Conservation (phyloP, 2,888 invertebrate genomes). For the Prosopocoilus inquinatus region DNA sequence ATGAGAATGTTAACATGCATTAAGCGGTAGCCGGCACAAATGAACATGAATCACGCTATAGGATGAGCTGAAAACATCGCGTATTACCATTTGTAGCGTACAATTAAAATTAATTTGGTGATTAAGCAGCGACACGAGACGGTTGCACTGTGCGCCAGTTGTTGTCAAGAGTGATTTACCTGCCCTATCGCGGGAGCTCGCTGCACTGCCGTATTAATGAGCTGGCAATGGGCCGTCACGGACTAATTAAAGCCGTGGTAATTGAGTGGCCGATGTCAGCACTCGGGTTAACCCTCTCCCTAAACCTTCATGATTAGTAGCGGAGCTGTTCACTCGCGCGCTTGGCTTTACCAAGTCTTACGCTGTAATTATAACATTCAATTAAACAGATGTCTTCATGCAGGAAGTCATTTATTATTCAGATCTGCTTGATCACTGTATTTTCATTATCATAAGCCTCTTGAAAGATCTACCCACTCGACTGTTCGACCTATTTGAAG, state of each 20-base stretch:
- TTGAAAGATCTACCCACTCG: no score
- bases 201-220: conserved; percentile 44
- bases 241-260: conserved; percentile 50
- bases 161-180: conserved; percentile 47
- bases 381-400: conserved; percentile 23
- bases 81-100: conserved; percentile 39
- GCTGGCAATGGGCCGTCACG: conserved; percentile 51
- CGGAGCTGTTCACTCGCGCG: conserved; percentile 9
- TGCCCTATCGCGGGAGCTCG: conserved; percentile 43
- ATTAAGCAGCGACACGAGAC: conserved; percentile 44
- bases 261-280: conserved; percentile 51
- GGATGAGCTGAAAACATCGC: conserved; percentile 33
- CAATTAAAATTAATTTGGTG: conserved; percentile 48
- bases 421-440: background rate
- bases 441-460: no score
- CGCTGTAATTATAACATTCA: conserved; percentile 28
- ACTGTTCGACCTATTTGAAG: no score
- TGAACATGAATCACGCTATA: conserved; percentile 33
- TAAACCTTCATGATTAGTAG: conserved; percentile 45
- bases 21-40: conserved; percentile 29
- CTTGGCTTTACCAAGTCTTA: conserved; percentile 17
- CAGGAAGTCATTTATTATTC: background rate
- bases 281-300: conserved; percentile 45
- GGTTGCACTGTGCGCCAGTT: conserved; percentile 32
- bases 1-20: conserved; percentile 31